These are phyloP conservation scores for Selene dorsalis DNA, from an alignment of 2,797 vertebrate genomes.

Conservation along the genomic window DNA sequence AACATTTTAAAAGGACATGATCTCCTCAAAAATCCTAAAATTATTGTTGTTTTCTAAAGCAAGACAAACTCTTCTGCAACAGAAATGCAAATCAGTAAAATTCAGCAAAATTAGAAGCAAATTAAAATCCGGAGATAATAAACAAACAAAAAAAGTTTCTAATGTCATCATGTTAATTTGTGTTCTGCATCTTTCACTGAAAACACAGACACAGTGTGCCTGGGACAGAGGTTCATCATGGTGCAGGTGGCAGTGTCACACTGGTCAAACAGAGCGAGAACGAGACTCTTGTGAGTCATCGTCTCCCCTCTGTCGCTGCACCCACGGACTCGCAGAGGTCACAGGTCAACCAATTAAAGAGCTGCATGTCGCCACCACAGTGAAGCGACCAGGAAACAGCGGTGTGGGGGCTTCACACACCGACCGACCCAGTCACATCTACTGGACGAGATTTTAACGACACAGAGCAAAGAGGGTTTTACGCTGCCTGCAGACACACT, in stretches of 20 bases:
- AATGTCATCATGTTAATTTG: not conserved
- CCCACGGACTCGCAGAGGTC: conserved; percentile 48
- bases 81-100: not conserved
- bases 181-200: not conserved
- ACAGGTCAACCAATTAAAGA: conserved; percentile 60
- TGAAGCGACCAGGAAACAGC: conserved; percentile 19
- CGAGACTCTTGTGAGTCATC: conserved; percentile 55
- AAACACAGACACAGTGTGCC: not conserved
- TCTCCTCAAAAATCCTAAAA: not conserved
- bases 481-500: not conserved
- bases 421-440: not conserved
- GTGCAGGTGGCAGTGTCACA: conserved; percentile 13
- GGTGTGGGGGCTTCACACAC: conserved; percentile 1
- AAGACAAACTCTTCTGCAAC: not conserved
- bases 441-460: not conserved
- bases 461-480: not conserved
- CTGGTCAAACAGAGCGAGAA: conserved; percentile 28
- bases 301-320: conserved; percentile 49
- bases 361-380: conserved; percentile 36
- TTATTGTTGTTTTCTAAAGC: not conserved
- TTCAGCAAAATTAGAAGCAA: too few relatives aligned
- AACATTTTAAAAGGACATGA: not conserved
- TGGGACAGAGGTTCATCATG: conserved; percentile 1
- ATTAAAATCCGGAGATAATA: too few relatives aligned
- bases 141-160: not conserved